Evolutionary conservation across 2,888 invertebrate genomes (phyloP).

Genomic region (Patella pellucida): DNA sequence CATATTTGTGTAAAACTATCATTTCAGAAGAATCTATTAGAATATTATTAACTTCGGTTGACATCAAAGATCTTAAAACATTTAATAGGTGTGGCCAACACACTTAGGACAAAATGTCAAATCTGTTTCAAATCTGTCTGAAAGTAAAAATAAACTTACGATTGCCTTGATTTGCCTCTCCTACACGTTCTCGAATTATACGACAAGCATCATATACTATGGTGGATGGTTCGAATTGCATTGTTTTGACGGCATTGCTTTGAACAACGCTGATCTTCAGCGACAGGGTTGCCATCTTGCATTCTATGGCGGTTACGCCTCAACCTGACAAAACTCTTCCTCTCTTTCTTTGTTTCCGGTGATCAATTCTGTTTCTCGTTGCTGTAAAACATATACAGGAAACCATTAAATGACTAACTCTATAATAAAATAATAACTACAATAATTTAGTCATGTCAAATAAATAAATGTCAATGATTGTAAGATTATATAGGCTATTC

Average conservation of each 20-base stretch:
- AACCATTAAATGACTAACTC: background rate
- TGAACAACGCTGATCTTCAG: conserved; percentile 73
- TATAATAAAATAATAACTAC: background rate
- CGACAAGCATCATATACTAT: conserved; percentile 96
- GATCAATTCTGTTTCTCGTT: background rate
- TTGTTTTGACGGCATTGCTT: conserved; percentile 87
- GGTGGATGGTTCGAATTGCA: conserved; percentile 96
- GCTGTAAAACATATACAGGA: background rate
- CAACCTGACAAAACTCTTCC: background rate
- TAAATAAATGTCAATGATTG: too few relatives aligned
- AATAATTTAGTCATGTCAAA: too few relatives aligned
- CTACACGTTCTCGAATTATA: conserved; percentile 93
- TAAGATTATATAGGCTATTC: too few relatives aligned
- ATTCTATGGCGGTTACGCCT: conserved; percentile 11
- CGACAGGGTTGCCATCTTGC: conserved; percentile 72
- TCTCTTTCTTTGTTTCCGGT: conserved; percentile 1
- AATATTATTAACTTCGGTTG: too few relatives aligned
- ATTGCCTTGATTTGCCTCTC: conserved; percentile 85
- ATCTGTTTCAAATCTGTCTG: background rate
- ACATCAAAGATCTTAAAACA: too few relatives aligned
- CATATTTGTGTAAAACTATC: too few relatives aligned
- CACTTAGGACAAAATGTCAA: background rate
- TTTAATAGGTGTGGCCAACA: too few relatives aligned
- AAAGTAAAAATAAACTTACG: conserved; percentile 77
- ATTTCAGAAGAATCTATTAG: too few relatives aligned